Percentiles rank a stretch among this genome's conserved stretches.
These are phyloP conservation scores for Drosophila ogumai DNA, from an alignment of 1,140 invertebrate species.

Conservation along the genomic window DNA sequence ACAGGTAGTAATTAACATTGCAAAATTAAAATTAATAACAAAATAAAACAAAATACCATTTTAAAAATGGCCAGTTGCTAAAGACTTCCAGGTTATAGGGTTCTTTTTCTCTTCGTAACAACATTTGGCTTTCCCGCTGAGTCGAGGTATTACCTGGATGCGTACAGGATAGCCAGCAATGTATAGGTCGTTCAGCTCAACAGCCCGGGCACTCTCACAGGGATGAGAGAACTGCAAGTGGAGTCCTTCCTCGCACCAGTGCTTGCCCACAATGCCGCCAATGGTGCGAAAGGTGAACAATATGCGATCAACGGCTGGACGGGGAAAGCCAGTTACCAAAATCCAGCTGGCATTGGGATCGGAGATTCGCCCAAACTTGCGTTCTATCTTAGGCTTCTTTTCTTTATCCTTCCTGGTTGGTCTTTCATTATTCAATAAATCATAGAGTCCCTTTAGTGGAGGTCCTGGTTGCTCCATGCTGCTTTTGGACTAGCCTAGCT, in stretches of 20 bases:
- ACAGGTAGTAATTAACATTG: background rate
- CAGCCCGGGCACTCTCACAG: background rate
- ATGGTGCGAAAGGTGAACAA: constrained; percentile 3
- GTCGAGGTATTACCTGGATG: background rate
- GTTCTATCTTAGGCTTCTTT: background rate
- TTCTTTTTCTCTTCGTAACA: background rate
- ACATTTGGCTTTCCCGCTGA: background rate
- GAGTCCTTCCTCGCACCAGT: background rate
- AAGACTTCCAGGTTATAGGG: background rate
- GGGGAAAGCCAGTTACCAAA: constrained; percentile 2
- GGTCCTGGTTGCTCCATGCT: background rate
- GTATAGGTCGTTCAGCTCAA: background rate
- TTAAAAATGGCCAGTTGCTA: no score
- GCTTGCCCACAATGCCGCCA: background rate
- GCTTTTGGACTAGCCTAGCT: background rate
- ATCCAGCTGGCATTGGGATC: constrained; percentile 9
- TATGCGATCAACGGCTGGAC: background rate
- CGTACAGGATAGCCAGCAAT: constrained; percentile 6
- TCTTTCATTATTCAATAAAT: background rate
- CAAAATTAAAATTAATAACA: background rate
- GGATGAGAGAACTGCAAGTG: constrained; percentile 2
- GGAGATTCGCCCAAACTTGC: background rate
- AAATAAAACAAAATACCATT: no score
- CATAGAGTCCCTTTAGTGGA: no score
- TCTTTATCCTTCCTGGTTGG: accelerated